Conservation (phyloP, 2,888 invertebrate genomes). For the Furcula furcula region DNA sequence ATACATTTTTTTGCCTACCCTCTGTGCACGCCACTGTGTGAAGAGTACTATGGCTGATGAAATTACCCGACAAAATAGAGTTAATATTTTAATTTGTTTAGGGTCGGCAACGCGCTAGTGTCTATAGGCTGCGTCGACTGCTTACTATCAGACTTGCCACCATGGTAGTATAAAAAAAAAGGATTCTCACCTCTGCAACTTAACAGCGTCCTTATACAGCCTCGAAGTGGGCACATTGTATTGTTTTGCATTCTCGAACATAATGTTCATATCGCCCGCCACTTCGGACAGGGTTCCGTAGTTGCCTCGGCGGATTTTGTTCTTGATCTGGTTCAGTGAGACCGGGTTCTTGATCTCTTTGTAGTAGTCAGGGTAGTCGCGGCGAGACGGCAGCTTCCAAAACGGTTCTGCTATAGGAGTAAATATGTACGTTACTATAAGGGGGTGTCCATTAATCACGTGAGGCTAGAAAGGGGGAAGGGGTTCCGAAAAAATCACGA, state of each 20-base stretch:
- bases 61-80: too few relatives aligned
- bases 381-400: slow-evolving; percentile 94
- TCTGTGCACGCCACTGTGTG: too few relatives aligned
- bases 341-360: slow-evolving; percentile 98
- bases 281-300: slow-evolving; percentile 94
- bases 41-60: too few relatives aligned
- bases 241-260: slow-evolving; percentile 97
- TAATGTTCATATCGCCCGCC: slow-evolving; percentile 95
- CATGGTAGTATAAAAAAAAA: too few relatives aligned
- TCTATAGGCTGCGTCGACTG: too few relatives aligned
- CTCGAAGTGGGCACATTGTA: slow-evolving; percentile 91
- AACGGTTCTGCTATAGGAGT: slow-evolving; percentile 94
- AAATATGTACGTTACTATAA: slow-evolving; percentile 83
- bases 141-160: too few relatives aligned
- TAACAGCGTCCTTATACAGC: slow-evolving; percentile 91
- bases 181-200: slow-evolving; percentile 85
- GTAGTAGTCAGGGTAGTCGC: slow-evolving; percentile 98
- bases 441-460: too few relatives aligned
- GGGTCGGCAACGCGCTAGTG: too few relatives aligned
- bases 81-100: too few relatives aligned
- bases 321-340: slow-evolving; percentile 94
- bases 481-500: too few relatives aligned
- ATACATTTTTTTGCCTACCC: too few relatives aligned
- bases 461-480: too few relatives aligned
- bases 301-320: slow-evolving; percentile 89